Base-by-base conservation (phyloP, 2,888 invertebrate species). In the Teleogryllus oceanicus region DNA sequence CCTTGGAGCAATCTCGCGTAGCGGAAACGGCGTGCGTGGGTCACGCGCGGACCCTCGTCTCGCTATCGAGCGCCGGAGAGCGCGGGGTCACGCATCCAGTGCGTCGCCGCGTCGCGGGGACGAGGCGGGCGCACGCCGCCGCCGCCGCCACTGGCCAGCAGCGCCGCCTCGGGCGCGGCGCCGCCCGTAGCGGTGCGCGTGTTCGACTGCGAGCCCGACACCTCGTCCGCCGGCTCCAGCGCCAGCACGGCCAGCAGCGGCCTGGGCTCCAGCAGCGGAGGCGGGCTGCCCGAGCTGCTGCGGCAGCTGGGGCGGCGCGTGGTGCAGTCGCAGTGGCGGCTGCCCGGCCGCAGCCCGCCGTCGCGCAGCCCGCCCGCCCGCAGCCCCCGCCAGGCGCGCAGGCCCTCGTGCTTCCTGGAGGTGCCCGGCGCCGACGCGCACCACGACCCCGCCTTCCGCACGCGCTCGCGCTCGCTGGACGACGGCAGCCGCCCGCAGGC, bases 381-480 rank as follows among this genome's bases (percentile, higher is more conserved):
- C 21, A 20, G 62, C 75, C 12, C 75, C 11, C 50, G 49, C 16
- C 78, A 79, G 20, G 80, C 37, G 82, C 84, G 82, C 82, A 82
- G 84, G 83, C 83, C 83, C 49, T 74, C 79, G 74, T 79, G 78
- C 79, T 80, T 81, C 89, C 89, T 13, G 86, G 87, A 79, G 75
- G 87, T 88, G 5, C 89, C 88, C n/a, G 87, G 87, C 37, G 88
- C 88, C 77, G 89, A 87, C 82, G 89, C 88, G 85, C 83, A 86
- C 74, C 86, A 88, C 78, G 92, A 62, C n/a, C 16, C 92, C 74
- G 93, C 92, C 84, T 95, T 94, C 85, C 89, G 95, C 21, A 91
- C 91, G 77, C 89, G 95, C 77, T 94, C 94, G 75, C 94, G 94
- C 85, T 94, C 94, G 78, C 88, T 95, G 83, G 95, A 95, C 86